Percentiles rank a stretch among this genome's conserved stretches.
These are phyloP conservation scores for Epirrita christyi DNA, from an alignment of 2,888 invertebrate species.

Conservation along the genomic window DNA sequence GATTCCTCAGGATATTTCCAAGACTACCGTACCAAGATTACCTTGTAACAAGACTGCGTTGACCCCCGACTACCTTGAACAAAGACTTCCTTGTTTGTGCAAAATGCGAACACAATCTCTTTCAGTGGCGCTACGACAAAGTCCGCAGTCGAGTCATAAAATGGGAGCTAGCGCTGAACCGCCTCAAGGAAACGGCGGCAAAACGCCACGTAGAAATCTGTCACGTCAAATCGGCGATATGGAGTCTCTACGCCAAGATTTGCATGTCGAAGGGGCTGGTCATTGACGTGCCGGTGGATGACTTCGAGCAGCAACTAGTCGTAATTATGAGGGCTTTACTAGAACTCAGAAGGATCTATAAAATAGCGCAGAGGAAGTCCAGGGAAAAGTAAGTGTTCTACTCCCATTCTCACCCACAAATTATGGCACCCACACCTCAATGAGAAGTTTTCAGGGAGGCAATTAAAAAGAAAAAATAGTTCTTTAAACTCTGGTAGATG, in stretches of 20 bases:
- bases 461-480: too few relatives aligned
- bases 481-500: too few relatives aligned
- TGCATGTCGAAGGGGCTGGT: conserved; percentile 82
- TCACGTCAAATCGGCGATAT: conserved; percentile 83
- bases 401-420: too few relatives aligned
- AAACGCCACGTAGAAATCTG: conserved; percentile 82
- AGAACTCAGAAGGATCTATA: conserved; percentile 80
- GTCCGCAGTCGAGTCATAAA: conserved; percentile 84
- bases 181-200: conserved; percentile 84
- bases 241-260: conserved; percentile 87
- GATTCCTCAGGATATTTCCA: too few relatives aligned
- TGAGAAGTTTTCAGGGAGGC: too few relatives aligned
- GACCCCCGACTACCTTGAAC: too few relatives aligned
- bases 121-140: conserved; percentile 84
- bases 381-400: conserved; percentile 69
- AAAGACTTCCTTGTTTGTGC: neutral
- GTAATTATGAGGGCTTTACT: conserved; percentile 86
- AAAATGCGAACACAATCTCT: too few relatives aligned
- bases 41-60: too few relatives aligned
- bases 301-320: conserved; percentile 86
- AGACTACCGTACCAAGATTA: too few relatives aligned
- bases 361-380: conserved; percentile 69
- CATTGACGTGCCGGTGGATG: conserved; percentile 68
- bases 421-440: too few relatives aligned
- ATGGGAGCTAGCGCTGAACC: conserved; percentile 86